Evolutionary conservation across 2,888 invertebrate genomes (phyloP), one percentile per base, ranked within the genome.

Genomic region (Amphipyra tragopoginis): DNA sequence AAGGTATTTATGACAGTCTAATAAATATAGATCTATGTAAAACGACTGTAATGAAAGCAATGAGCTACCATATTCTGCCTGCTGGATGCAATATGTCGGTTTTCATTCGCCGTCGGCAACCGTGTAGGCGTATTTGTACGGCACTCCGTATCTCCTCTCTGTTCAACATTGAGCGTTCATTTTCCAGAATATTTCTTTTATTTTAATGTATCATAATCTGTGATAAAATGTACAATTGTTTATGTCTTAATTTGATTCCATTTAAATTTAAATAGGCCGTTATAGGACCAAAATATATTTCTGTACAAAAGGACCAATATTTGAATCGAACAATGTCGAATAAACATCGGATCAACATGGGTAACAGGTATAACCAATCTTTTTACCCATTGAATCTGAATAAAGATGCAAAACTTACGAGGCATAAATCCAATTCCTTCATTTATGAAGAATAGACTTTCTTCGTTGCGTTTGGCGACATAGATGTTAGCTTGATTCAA

Each of bases 51-150:
- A 52, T 42, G 3, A 39, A 48, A 48, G 29, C 15, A 13, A n/a
- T 47, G 14, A 52, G 21, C 21, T 56, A 1, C 4, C n/a, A 39
- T 15, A 43, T 48, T 57, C 40, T 45, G 11, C 29, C 9, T 34
- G 50, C 38, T 61, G 44, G 34, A 59, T 51, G 50, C 44, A 7
- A 29, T 7, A 47, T 15, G 33, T 13, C 53, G 39, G 50, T 61
- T 63, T 68, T 54, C 66, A 59, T 71, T 77, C 76, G 76, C 82
- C 82, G 82, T 80, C 82, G 82, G 82, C 70, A 75, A 58, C 63
- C 56, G 56, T 75, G 72, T 82, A 86, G 86, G 85, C 85, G 80
- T 75, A 86, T 85, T 83, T 85, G 73, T 70, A 58, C 78, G 75
- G 73, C 72, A 59, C 56, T 65, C 50, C 52, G 61, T 56, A 56